Evolutionary conservation across 2,797 vertebrate species (phyloP), one percentile per base, ranked within the genome.

Genomic region (Sebastes kiyomatsui): DNA sequence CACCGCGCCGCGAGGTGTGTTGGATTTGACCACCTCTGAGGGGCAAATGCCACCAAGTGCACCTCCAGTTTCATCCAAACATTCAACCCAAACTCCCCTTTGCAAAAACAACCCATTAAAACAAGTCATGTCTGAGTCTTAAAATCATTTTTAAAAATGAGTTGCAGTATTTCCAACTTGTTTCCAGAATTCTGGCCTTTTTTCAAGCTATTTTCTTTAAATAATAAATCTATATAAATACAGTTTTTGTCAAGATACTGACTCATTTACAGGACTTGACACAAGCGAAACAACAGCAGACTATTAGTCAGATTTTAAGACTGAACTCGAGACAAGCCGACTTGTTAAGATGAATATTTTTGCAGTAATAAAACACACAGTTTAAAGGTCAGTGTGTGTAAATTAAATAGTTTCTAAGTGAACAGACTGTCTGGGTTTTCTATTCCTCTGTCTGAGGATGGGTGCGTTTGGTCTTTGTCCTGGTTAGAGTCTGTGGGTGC

Each of bases 381-480:
- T 23, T 68, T 28, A 33, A 72, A 72, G 27, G 20, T 56, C 7
- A 32, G 7, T 8, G 60, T 12, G 72, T 60, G 20, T 49, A 20
- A 55, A 55, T 25, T 32, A 67, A 68, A 75, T 4, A 42, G 42
- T 49, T 62, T 30, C 42, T 60, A 28, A 13, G 38, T 16, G 5
- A 25, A 61, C 11, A 4, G 30, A 85, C 86, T 82, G 42, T 52
- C 14, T 0, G 75, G 74, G 49, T 81, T 78, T 4, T 80, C 66
- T 4, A 1, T 9, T 13, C 66, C 90, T 38, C 56, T 4, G 2
- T 72, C 61, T 23, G 77, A 67, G 5, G 22, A 4, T 0, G 66
- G 33, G n/a, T 72, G 72, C 0, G 79, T 80, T 81, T 77, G 88
- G 25, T 89, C 73, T 42, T 38, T 27, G 55, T 49, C 59, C 59